Evolutionary conservation across 2,113 vertebrate species (phyloP).

Genomic region (Pipra filicauda): DNA sequence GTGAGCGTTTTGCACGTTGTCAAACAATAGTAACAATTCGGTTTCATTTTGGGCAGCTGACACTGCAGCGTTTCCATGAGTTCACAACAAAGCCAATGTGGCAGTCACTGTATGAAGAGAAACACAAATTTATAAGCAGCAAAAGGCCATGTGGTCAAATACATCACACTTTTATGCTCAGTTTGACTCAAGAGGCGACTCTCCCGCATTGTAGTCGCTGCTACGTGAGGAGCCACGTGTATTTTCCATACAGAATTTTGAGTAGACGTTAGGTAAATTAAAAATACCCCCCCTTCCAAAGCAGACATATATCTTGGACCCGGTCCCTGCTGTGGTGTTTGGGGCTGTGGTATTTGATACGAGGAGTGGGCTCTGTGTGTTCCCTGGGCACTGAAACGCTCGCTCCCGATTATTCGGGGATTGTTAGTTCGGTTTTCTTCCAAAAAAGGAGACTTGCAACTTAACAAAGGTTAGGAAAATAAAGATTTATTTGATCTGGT

Average conservation of each 20-base stretch:
- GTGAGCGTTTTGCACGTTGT: not conserved
- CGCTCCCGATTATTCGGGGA: not conserved
- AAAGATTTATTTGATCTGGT: conserved; percentile 63
- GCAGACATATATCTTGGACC: conserved; percentile 41
- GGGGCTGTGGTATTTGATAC: not conserved
- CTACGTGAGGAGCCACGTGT: not conserved
- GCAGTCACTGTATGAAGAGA: not conserved
- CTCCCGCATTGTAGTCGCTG: not conserved
- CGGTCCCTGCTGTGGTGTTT: not conserved
- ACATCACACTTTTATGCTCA: not conserved
- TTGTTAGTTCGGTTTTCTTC: conserved; percentile 35
- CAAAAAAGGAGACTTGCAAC: conserved; percentile 52
- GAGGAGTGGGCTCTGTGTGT: not conserved
- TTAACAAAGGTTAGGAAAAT: conserved; percentile 62
- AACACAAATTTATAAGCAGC: not conserved
- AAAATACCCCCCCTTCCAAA: not conserved
- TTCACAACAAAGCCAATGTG: not conserved
- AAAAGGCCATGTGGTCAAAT: not conserved
- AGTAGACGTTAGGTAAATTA: conserved; percentile 45
- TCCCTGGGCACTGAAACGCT: not conserved
- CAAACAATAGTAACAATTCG: not conserved
- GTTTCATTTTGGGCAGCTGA: not conserved
- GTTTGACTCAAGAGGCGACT: not conserved
- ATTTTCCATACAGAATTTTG: not conserved
- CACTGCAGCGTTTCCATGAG: not conserved